Evolutionary conservation across 2,797 vertebrate genomes (phyloP), one percentile per base, ranked within the genome.

Genomic region (Ceyx erithaca): DNA sequence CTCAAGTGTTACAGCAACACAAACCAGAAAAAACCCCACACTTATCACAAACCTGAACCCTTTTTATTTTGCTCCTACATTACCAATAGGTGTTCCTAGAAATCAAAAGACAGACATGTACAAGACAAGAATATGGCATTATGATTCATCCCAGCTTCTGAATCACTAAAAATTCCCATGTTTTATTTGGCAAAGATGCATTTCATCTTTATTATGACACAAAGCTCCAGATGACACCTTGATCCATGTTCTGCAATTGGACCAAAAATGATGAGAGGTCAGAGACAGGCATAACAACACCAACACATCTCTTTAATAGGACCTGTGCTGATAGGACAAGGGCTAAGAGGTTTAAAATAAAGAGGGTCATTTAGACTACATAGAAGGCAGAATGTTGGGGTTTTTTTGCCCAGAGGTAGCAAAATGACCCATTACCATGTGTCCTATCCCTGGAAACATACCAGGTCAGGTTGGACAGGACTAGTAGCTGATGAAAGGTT

Each of bases 21-120:
- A 14, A 87, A 77, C 23, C 26, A 48, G 21, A 55, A 67, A 54
- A 68, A 37, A 37, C 13, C 4, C 7, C 77, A 83, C 57, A 9
- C 57, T 28, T 26, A 55, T 66, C 75, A 97, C 96, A 89, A 90
- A 97, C 96, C 97, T 93, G 95, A 76, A 63, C 70, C 80, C 76
- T 66, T 90, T 87, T 88, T 75, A 62, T 37, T 37, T 37, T 7
- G 62, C 85, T 43, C 68, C 87, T 88, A 84, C 28, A 20, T 81
- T 54, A 92, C 40, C 79, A 71, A 57, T 7, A 82, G 69, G 30
- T 46, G 28, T 1, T 75, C 95, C 96, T 97, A 88, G 12, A 80
- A 94, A 63, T 46, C 46, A 66, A 95, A 95, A 87, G 31, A 85
- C 10, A 89, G 33, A 59, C 23, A 18, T 7, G 23, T 82, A 94